phyloP scores from a whole-genome alignment of 2,888 invertebrate species.

The Colletes collaris region DNA sequence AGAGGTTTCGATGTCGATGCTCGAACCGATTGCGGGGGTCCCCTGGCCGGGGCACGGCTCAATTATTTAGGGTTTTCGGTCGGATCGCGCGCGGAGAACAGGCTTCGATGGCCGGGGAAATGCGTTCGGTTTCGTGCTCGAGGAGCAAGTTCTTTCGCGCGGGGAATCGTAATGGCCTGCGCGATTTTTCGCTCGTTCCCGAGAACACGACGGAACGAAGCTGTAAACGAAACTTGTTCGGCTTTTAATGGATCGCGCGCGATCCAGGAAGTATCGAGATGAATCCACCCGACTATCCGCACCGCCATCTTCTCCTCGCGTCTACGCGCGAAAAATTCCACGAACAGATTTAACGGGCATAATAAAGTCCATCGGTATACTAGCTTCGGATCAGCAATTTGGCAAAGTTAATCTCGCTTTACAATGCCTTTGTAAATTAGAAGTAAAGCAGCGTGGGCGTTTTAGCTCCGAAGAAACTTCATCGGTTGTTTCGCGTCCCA shows the following conservation, averaged over 20 bases:
- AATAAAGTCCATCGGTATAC: no score
- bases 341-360: no score
- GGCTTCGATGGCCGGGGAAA: not conserved
- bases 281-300: no score
- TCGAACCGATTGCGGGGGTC: constrained; percentile 28
- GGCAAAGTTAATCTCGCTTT: no score
- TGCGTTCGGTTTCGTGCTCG: constrained; percentile 2
- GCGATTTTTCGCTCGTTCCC: not conserved
- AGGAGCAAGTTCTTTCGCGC: not conserved
- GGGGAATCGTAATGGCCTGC: not conserved
- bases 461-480: no score
- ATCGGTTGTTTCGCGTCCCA: no score
- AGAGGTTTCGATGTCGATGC: constrained; percentile 21
- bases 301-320: no score
- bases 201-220: not conserved
- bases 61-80: constrained; percentile 3
- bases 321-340: no score
- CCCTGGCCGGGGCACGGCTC: constrained; percentile 4
- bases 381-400: no score
- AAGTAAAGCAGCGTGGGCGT: no score
- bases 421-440: no score
- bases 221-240: not conserved
- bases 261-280: no score
- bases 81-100: not conserved
- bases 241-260: not conserved